phyloP scores from a whole-genome alignment of 2,113 vertebrate genomes.

The Epinephelus cyanopodus region DNA sequence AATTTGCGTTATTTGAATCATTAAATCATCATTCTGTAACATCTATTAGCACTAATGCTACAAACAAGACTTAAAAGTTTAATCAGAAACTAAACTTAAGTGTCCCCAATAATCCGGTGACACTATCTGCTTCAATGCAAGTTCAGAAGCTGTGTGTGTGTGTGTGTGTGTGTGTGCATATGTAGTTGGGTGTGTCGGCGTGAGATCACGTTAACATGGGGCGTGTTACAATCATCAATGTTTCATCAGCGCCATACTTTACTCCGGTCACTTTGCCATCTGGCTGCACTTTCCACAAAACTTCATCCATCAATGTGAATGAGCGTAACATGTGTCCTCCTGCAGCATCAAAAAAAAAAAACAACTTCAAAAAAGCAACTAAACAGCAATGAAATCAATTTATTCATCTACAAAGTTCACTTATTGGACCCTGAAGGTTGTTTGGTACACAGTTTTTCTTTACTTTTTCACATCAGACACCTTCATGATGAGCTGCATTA shows the following conservation, averaged over 20 bases:
- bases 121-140: neutral
- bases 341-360: neutral
- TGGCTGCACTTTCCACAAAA: conserved; percentile 51
- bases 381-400: neutral
- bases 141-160: neutral
- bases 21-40: neutral
- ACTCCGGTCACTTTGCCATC: conserved; percentile 55
- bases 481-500: too few species aligned
- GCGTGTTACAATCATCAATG: conserved; percentile 50
- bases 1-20: neutral
- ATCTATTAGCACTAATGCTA: neutral
- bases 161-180: neutral
- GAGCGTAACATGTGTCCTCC: conserved; percentile 24
- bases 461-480: too few species aligned
- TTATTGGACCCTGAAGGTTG: fast-evolving
- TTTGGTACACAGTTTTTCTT: neutral
- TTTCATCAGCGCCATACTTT: conserved; percentile 50
- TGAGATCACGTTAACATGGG: conserved; percentile 20
- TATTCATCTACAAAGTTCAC: neutral
- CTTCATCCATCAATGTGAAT: conserved; percentile 54
- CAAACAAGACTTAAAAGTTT: neutral
- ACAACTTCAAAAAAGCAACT: too few species aligned
- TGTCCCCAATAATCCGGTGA: neutral
- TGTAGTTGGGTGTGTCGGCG: neutral
- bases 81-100: neutral